Conservation (phyloP, 2,113 vertebrate species). For the Paratilapia polleni region DNA sequence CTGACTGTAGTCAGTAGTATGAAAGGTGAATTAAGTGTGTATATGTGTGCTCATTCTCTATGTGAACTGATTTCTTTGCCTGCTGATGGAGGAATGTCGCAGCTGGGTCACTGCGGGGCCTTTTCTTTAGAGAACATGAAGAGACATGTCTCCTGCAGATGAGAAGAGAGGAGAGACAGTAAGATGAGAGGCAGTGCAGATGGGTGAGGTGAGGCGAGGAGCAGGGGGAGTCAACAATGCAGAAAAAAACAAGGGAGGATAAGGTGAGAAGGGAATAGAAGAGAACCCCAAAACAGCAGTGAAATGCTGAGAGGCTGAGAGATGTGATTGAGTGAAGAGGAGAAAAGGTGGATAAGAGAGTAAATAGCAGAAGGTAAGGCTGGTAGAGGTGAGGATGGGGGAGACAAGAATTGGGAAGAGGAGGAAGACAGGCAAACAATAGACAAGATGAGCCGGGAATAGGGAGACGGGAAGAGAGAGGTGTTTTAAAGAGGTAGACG, state of each 20-base stretch:
- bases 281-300: background rate
- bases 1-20: background rate
- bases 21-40: background rate
- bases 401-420: background rate
- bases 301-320: slow-evolving; percentile 11
- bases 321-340: slow-evolving; percentile 38
- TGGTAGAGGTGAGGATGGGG: slow-evolving; percentile 12
- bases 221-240: slow-evolving; percentile 25
- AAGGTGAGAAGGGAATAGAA: slow-evolving; percentile 3
- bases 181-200: background rate
- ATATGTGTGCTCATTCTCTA: background rate
- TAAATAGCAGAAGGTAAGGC: slow-evolving; percentile 17
- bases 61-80: background rate
- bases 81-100: background rate
- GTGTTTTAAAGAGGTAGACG: slow-evolving; percentile 47
- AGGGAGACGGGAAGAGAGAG: slow-evolving; percentile 42
- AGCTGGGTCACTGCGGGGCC: background rate
- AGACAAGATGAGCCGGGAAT: slow-evolving; percentile 36
- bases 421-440: slow-evolving; percentile 41
- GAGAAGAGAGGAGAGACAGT: background rate
- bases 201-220: background rate
- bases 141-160: slow-evolving; percentile 23
- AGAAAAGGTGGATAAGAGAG: slow-evolving; percentile 16
- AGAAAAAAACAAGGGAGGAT: slow-evolving; percentile 15
- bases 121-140: slow-evolving; percentile 2